A percentile compares a stretch with the other conserved stretches of the same genome.
Evolutionary conservation across 1,140 invertebrate genomes (phyloP).

Genomic region (Eumaeus atala): DNA sequence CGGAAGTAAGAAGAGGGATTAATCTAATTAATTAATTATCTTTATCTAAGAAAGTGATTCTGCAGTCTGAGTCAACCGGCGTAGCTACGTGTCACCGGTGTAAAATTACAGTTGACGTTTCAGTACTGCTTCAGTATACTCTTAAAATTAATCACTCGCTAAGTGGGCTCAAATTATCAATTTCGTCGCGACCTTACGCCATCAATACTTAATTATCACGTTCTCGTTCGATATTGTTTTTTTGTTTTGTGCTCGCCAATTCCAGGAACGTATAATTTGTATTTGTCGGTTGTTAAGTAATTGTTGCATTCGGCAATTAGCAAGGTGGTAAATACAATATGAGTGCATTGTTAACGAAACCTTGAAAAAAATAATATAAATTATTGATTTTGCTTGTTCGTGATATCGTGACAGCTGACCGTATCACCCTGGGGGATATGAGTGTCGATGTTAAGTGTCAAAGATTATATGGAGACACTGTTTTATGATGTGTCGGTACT

Average conservation of each 20-base stretch:
- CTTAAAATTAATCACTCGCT: too few species aligned
- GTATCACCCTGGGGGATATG: neutral
- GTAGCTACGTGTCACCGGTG: too few species aligned
- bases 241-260: neutral
- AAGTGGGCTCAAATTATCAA: too few species aligned
- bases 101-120: too few species aligned
- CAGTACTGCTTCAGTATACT: too few species aligned
- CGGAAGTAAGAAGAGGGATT: too few species aligned
- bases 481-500: too few species aligned
- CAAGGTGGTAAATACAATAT: slow-evolving; percentile 39
- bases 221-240: neutral
- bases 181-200: neutral
- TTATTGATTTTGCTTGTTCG: slow-evolving; percentile 8
- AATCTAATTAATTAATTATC: too few species aligned
- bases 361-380: slow-evolving; percentile 9
- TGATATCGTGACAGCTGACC: slow-evolving; percentile 2
- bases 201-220: neutral
- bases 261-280: slow-evolving; percentile 9
- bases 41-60: too few species aligned
- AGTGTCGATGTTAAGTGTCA: neutral
- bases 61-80: too few species aligned
- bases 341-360: slow-evolving; percentile 30
- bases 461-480: too few species aligned
- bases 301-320: slow-evolving; percentile 43
- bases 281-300: slow-evolving; percentile 8